Conservation (phyloP, 2,113 vertebrate species). For the Symphodus melops region DNA sequence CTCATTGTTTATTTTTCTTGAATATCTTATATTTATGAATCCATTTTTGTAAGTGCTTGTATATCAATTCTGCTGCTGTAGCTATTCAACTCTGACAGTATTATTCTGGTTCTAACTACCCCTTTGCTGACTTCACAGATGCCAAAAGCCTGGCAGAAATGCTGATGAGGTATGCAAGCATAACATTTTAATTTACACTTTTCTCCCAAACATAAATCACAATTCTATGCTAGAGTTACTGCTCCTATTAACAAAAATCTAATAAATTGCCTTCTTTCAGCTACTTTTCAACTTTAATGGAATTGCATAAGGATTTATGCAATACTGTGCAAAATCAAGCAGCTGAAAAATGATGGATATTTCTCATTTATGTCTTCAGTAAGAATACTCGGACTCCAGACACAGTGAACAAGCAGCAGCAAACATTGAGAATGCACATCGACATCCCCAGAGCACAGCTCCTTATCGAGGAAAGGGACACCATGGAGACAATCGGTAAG, state of each 20-base stretch:
- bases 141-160: constrained; percentile 99
- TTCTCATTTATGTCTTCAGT: constrained; percentile 77
- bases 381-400: constrained; percentile 98
- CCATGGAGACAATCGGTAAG: constrained; percentile 98
- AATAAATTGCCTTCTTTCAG: constrained; percentile 49
- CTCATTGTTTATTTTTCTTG: neutral
- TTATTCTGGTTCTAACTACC: constrained; percentile 63
- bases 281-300: constrained; percentile 65
- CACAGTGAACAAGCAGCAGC: constrained; percentile 96
- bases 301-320: constrained; percentile 61
- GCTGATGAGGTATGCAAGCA: constrained; percentile 95
- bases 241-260: constrained; percentile 52
- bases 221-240: constrained; percentile 26
- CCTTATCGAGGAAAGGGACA: constrained; percentile 97
- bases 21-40: neutral
- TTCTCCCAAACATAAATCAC: constrained; percentile 62
- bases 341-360: constrained; percentile 36
- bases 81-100: constrained; percentile 47
- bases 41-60: constrained; percentile 31
- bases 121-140: constrained; percentile 89
- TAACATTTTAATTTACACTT: constrained; percentile 64
- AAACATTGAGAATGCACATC: constrained; percentile 97
- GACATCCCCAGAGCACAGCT: constrained; percentile 99
- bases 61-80: constrained; percentile 24
- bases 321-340: constrained; percentile 41